These are phyloP conservation scores for Nemurella pictetii DNA, from an alignment of 2,888 invertebrate species.

Conservation along the genomic window DNA sequence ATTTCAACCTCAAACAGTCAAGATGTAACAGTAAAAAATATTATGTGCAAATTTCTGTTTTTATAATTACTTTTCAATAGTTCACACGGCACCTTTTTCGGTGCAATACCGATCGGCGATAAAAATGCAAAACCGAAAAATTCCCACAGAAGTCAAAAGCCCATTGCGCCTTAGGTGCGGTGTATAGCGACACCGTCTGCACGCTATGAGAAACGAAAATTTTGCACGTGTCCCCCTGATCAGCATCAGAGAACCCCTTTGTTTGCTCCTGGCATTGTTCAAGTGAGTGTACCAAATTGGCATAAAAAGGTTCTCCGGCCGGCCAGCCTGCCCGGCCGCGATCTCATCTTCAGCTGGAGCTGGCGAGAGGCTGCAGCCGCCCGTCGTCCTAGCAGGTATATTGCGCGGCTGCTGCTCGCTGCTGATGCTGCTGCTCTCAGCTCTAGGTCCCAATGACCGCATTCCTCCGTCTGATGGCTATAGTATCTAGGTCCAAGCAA, in stretches of 20 bases:
- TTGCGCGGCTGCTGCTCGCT: too few species aligned
- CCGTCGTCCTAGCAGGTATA: not conserved
- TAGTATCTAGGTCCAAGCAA: conserved; percentile 6
- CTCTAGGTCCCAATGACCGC: not conserved
- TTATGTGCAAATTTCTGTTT: not conserved
- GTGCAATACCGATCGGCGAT: not conserved
- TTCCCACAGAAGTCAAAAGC: not conserved
- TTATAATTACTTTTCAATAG: not conserved
- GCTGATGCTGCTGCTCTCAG: not conserved
- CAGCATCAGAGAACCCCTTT: not conserved
- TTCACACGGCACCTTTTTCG: not conserved
- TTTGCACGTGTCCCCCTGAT: not conserved
- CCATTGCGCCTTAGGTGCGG: not conserved
- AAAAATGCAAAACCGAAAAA: not conserved
- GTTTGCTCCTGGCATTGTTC: not conserved
- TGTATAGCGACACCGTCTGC: not conserved
- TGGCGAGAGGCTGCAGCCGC: not conserved
- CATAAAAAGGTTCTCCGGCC: not conserved
- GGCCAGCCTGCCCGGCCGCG: too few species aligned
- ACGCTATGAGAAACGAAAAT: not conserved
- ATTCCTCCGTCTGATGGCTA: not conserved
- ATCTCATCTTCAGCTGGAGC: not conserved
- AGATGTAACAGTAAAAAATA: not conserved
- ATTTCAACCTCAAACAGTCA: not conserved
- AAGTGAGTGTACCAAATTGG: conserved; percentile 4